Base-by-base conservation (phyloP, 2,888 invertebrate species). In the Diadegma fenestrale region DNA sequence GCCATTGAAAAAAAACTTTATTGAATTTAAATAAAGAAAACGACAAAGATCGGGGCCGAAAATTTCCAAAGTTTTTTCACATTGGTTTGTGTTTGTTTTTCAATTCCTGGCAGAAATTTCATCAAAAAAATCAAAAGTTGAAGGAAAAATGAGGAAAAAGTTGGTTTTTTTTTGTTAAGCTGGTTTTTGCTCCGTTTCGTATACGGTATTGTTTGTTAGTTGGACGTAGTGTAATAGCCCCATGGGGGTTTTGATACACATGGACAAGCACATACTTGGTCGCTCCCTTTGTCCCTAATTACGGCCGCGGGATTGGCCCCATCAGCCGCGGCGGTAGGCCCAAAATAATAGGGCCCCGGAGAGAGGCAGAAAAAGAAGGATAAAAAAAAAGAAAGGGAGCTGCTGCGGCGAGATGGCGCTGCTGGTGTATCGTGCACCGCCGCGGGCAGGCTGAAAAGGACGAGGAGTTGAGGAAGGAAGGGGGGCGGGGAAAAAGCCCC, bases 321-420 rank as follows among this genome's bases (percentile, higher is more conserved):
- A 88, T 88, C 87, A 87, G 68, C 84, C 81, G 84, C 85, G 88
- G 89, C 90, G 87, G 89, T 88, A 81, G 88, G 88, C 77, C 87
- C 86, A 82, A 91, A 91, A 91, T 91, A 90, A 91, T 90, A 91
- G 90, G 88, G 87, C 88, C 89, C 86, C 73, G 72, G 71, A 86
- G 85, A 84, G 88, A 73, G 73, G 80, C 64, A 84, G 72, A 87
- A 78, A 80, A 79, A 51, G 71, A 75, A 48, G n/a, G 5, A 68
- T 19, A 68, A 54, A 61, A 30, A 26, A 84, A 86, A 72, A 33
- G 71, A 77, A 87, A 72, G 61, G 79, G 82, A 76, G 77, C 77
- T 63, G 83, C 58, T 72, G 80, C 26, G 58, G 64, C 64, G 48
- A 61, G 77, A 64, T 64, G 79, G 76, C 71, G 81, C 69, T 82